Base-by-base conservation (phyloP, 2,797 vertebrate species). In the Arnoldichthys spilopterus region DNA sequence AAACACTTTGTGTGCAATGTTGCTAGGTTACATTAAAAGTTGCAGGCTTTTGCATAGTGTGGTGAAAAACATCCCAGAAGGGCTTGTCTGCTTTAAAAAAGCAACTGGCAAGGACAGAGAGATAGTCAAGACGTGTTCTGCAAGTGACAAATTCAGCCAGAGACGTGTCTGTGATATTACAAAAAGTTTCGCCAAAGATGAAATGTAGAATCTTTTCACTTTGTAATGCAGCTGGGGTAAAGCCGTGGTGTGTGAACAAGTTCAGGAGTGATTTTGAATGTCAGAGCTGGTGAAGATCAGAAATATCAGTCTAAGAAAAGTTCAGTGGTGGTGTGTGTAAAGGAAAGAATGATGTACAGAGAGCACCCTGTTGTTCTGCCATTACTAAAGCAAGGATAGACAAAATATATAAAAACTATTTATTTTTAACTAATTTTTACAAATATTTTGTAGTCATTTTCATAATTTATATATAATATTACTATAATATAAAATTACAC, bases 11-110 rank as follows among this genome's bases (percentile, higher is more conserved):
- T 59, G 51, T 54, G 53, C 40, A 26, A 40, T 40, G 77, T 64
- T 78, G 56, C 68, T 70, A 64, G 56, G 76, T 63, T 71, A 78
- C 76, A 20, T 8, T 30, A 68, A 45, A 53, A 34, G n/a, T 53
- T 54, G 24, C 16, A n/a, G 18, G 32, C 16, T 69, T 51, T 53
- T 51, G 24, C 24, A 62, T 16, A 62, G 28, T 24, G 20, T 12
- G 20, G 11, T 28, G 16, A 22, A 49, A 70, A 69, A 67, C 61
- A 45, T 26, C 37, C 22, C 22, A 16, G 22, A 5, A 0, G 9
- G n/a, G 15, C 7, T 11, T n/a, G 67, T 62, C 43, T 20, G 30
- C 26, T 47, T 13, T 18, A 30, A 49, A 49, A 51, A 69, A 16
- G 30, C 30, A 26, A 68, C 20, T 30, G 22, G 16, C 12, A 28